Evolutionary conservation across 2,113 vertebrate species (phyloP).

Genomic region (Labeo rohita): DNA sequence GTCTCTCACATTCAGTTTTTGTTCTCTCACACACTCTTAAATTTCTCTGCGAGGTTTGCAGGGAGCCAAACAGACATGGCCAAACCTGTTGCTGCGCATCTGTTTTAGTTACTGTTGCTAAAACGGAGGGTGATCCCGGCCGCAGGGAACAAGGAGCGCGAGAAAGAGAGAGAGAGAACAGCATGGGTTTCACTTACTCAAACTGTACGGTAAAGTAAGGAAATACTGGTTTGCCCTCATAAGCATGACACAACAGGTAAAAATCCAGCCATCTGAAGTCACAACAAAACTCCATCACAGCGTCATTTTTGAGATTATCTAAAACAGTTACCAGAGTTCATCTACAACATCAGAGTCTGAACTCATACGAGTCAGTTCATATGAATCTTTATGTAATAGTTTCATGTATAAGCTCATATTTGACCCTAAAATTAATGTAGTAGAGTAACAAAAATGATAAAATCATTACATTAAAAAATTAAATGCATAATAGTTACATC

Average conservation of each 20-base stretch:
- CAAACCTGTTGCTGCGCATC: slow-evolving; percentile 66
- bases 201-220: slow-evolving; percentile 70
- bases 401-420: not conserved
- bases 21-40: slow-evolving; percentile 59
- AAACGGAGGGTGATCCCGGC: slow-evolving; percentile 70
- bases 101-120: slow-evolving; percentile 85
- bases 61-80: slow-evolving; percentile 67
- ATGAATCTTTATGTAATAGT: not conserved
- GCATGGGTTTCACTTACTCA: slow-evolving; percentile 57
- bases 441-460: not conserved
- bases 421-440: not conserved
- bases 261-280: slow-evolving; percentile 54
- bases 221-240: slow-evolving; percentile 76
- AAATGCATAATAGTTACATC: not conserved
- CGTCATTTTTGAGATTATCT: not conserved
- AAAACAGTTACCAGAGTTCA: not conserved
- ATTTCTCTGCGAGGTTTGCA: slow-evolving; percentile 62
- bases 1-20: not conserved
- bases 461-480: not conserved
- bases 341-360: not conserved
- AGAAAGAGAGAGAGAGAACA: slow-evolving; percentile 24
- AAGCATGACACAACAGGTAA: slow-evolving; percentile 75
- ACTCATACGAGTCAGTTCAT: not conserved
- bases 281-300: slow-evolving; percentile 61
- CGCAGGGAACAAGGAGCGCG: slow-evolving; percentile 53